phyloP scores from a whole-genome alignment of 2,888 invertebrate species.

The Agonopterix arenella region DNA sequence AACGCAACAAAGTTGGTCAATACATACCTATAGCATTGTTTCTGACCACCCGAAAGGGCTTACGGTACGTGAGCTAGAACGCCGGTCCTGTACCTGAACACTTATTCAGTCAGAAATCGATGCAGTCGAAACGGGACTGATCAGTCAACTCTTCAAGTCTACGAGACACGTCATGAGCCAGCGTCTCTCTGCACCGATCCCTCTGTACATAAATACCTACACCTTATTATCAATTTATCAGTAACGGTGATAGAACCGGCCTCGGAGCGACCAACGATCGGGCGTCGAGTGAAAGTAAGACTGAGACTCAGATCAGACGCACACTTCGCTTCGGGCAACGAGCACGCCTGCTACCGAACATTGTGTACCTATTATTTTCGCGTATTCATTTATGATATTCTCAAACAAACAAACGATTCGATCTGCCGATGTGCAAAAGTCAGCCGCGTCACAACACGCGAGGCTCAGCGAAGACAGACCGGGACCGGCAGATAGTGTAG shows the following conservation, averaged over 20 bases:
- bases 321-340: conserved; percentile 45
- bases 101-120: too few species aligned
- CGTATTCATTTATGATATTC: conserved; percentile 40
- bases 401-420: conserved; percentile 53
- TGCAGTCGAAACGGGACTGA: too few species aligned
- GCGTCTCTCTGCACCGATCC: conserved; percentile 29
- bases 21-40: too few species aligned
- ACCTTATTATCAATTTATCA: conserved; percentile 63
- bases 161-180: conserved; percentile 1
- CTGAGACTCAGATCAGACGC: conserved; percentile 58
- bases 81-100: neutral
- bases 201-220: conserved; percentile 31
- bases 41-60: too few species aligned
- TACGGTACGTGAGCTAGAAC: too few species aligned
- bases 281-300: conserved; percentile 57
- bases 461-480: conserved; percentile 38
- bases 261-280: conserved; percentile 46
- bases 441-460: conserved; percentile 41
- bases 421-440: conserved; percentile 28
- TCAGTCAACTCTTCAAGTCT: too few species aligned
- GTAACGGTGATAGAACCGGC: conserved; percentile 64
- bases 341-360: conserved; percentile 39
- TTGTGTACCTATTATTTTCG: conserved; percentile 19
- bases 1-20: too few species aligned
- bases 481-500: conserved; percentile 53